Evolutionary conservation across 1,140 invertebrate species (phyloP), one percentile per base, ranked within the genome.

Genomic region (Bombus cullumanus): DNA sequence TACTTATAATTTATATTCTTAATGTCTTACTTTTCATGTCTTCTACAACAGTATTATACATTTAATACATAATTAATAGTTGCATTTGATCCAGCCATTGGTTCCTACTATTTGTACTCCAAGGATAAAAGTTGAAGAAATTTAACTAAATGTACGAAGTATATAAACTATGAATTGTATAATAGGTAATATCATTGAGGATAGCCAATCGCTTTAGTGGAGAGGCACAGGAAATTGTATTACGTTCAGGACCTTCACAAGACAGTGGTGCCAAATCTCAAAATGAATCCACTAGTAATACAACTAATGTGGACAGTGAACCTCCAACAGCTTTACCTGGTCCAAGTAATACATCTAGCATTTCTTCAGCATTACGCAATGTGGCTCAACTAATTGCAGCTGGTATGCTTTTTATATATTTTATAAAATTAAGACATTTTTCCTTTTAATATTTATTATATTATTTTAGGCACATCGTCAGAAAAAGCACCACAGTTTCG

Each of bases 111-210:
- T 53, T 53, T 53, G 18, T 53, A 22, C 6, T 53, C 6, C 47
- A 53, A 22, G 18, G 18, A 22, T 53, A 53, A 53, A 53, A 53
- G 47, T 53, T 53, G 47, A 22, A 6, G 47, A 53, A 53, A 53
- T 53, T 53, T 53, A 53, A 53, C 18, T 53, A 53, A 53, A 6
- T 53, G 47, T 53, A 53, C 1, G 0, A 2, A 53, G 18, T 22
- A 22, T 53, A 1, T 22, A 22, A 53, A 53, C 47, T 53, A 53
- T 53, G 18, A 53, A 53, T 53, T 22, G 47, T 53, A 90, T 85
- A 76, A 64, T 85, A 97, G 96, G 96, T 97, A 73, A 98, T 99
- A 94, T 98, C 98, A 69, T 96, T 99, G 91, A 97, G 98, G 91
- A 96, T 99, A 94, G 98, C 97, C 89, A 96, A 97, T 79, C 96